A percentile compares a stretch with the other conserved stretches of the same genome.
These are phyloP conservation scores for Pterocles orientalis DNA, from an alignment of 2,113 vertebrate genomes.

Conservation along the genomic window DNA sequence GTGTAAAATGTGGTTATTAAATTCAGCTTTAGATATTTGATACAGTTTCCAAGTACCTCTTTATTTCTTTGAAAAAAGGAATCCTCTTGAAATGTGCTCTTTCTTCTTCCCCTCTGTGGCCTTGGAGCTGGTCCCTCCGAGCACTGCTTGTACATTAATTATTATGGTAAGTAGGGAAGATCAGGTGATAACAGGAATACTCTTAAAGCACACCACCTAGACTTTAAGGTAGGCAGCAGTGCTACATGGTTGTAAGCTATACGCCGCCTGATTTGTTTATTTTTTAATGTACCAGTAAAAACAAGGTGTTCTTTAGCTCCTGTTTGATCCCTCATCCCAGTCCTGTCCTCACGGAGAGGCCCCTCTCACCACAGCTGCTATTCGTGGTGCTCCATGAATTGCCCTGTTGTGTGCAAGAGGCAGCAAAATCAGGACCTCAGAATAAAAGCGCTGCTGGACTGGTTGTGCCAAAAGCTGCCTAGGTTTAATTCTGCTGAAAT, in stretches of 20 bases:
- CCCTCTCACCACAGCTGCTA: background rate
- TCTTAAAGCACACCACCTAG: slow-evolving; percentile 14
- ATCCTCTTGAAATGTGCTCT: slow-evolving; percentile 62
- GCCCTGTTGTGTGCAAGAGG: background rate
- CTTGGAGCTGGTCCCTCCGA: slow-evolving; percentile 51
- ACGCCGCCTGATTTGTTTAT: background rate
- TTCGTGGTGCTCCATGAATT: background rate
- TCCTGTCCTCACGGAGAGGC: background rate
- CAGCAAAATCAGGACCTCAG: background rate
- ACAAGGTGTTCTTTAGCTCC: background rate
- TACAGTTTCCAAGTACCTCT: slow-evolving; percentile 69
- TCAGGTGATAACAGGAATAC: slow-evolving; percentile 60
- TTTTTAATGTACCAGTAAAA: slow-evolving; percentile 8
- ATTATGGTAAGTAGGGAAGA: slow-evolving; percentile 60
- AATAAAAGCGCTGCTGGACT: background rate
- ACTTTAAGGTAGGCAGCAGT: slow-evolving; percentile 11
- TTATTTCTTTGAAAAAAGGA: slow-evolving; percentile 66
- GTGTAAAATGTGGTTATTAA: slow-evolving; percentile 69
- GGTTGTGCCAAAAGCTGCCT: background rate
- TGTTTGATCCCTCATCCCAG: background rate
- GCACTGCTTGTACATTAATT: slow-evolving; percentile 59
- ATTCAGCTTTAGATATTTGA: slow-evolving; percentile 69
- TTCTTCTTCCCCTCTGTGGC: slow-evolving; percentile 51
- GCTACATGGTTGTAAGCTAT: background rate
- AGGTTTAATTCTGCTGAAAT: background rate